A percentile compares a stretch with the other conserved stretches of the same genome.
Evolutionary conservation across 2,888 invertebrate species (phyloP).

Genomic region (Machimus atricapillus): DNA sequence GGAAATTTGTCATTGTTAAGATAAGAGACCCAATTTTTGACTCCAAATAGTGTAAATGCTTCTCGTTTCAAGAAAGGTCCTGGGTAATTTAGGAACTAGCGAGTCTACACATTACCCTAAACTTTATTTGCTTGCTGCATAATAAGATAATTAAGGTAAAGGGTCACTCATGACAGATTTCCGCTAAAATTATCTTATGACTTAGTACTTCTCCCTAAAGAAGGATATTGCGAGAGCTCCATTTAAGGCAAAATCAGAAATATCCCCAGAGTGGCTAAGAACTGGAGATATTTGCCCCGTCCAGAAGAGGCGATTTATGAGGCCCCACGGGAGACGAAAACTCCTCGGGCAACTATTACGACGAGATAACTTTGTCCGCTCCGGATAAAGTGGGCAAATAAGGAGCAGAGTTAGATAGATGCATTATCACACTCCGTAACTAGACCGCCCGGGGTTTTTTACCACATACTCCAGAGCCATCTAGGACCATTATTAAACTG

Average conservation of each 20-base stretch:
- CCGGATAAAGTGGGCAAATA: conserved; percentile 7
- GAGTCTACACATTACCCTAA: background rate
- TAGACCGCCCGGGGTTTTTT: conserved; percentile 10
- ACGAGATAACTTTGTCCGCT: conserved; percentile 30
- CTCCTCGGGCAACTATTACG: conserved; percentile 39
- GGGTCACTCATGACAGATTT: background rate
- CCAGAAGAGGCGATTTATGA: conserved; percentile 33
- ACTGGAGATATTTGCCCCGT: conserved; percentile 24
- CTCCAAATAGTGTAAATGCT: background rate
- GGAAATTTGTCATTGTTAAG: background rate
- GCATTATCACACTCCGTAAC: conserved; percentile 1
- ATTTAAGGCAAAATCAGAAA: background rate
- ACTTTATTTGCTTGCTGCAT: background rate
- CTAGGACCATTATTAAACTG: conserved; percentile 18
- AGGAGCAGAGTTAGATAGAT: conserved; percentile 9
- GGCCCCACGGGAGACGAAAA: background rate
- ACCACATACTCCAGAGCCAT: background rate
- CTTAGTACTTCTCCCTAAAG: background rate
- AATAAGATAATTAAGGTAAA: conserved; percentile 1
- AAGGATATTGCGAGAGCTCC: background rate
- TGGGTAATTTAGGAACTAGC: background rate
- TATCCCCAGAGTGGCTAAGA: background rate
- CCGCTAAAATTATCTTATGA: background rate
- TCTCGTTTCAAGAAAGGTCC: background rate
- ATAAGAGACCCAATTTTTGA: background rate